Percentiles rank a stretch among this genome's conserved stretches.
These are phyloP conservation scores for Jacana jacana DNA, from an alignment of 2,113 vertebrate genomes.

Conservation along the genomic window DNA sequence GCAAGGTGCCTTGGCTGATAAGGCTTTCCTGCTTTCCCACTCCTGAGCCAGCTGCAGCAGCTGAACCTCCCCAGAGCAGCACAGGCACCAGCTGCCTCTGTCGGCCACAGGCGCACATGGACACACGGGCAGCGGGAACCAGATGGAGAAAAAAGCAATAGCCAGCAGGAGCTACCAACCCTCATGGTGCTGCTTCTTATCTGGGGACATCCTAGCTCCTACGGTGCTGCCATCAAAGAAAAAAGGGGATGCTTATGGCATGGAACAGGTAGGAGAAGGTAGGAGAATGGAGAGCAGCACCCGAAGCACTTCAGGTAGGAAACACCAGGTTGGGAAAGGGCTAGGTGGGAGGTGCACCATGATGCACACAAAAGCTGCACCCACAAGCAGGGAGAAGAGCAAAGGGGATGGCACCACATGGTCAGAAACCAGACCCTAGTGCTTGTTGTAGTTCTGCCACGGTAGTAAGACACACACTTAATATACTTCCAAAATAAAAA, in stretches of 20 bases:
- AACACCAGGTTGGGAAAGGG: background rate
- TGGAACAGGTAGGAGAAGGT: background rate
- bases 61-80: background rate
- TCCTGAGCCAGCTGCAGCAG: background rate
- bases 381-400: background rate
- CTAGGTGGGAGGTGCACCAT: rapidly evolving
- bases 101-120: rapidly evolving
- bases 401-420: background rate
- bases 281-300: background rate
- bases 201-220: background rate
- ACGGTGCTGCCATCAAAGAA: background rate
- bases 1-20: background rate
- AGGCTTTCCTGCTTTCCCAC: background rate
- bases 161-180: background rate
- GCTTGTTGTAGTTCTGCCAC: background rate
- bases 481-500: background rate
- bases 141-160: background rate
- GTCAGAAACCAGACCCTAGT: background rate
- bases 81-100: background rate
- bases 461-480: background rate
- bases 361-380: background rate
- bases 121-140: background rate
- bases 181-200: background rate
- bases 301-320: rapidly evolving
- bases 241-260: background rate